Base-by-base conservation (phyloP, 2,797 vertebrate genomes). In the Aplochiton taeniatus region DNA sequence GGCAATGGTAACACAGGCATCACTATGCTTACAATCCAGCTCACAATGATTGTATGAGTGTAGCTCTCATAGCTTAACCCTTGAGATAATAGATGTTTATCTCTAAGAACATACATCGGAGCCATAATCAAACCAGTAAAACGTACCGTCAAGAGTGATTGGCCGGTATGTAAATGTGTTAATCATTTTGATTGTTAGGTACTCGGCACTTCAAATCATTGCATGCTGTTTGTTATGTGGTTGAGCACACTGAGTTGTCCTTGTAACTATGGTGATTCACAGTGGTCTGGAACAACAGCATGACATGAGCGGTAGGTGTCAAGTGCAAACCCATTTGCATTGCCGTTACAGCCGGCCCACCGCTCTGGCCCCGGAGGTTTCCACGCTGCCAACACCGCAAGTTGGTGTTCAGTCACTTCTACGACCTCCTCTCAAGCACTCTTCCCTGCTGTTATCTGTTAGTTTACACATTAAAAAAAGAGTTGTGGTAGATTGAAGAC, bases 241-340 rank as follows among this genome's bases (percentile, higher is more conserved):
- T 31, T 59, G 31, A 51, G 19, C 62, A 61, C 56, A 47, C 8
- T 61, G 45, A 44, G 49, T 48, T 14, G 14, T 16, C n/a, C 9
- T 53, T n/a, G 18, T 53, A 53, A 18, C 17, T 53, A 18, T 53
- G 52, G 14, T 16, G 51, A 53, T 53, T 16, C 50, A n/a, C 14
- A 9, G 46, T 46, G 43, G 16, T n/a, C 43, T 42, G 13, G 17
- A 13, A 58, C 17, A 42, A 16, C 13, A 43, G 0, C 12, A 11
- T 16, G 14, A 45, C 43, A 42, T 42, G 43, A 14, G 4, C 14
- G 10, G 14, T n/a, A n/a, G n/a, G 42, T 46, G 4, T 16, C 9
- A 43, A 44, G 57, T 44, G 48, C 16, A 13, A 59, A 46, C 9
- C 1, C 45, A 20, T 59, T 11, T 31, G 49, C 54, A 57, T 56